Base-by-base conservation (phyloP, 2,113 vertebrate genomes). In the Sylvia atricapilla region DNA sequence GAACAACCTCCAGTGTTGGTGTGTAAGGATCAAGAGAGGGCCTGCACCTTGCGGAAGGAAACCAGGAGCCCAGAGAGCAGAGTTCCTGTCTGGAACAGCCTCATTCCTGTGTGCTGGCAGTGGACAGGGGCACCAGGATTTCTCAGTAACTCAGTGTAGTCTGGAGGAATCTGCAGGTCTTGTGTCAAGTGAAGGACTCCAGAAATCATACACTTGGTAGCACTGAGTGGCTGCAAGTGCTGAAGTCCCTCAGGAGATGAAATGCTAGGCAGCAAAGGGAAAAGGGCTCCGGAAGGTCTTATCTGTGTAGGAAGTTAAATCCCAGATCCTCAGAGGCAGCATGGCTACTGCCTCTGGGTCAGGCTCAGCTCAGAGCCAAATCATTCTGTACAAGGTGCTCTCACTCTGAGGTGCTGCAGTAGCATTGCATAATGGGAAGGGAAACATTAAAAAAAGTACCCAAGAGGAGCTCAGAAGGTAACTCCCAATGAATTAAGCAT, bases 31-130 rank as follows among this genome's bases (percentile, higher is more conserved):
- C 41, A 16, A 35, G 70, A 69, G 24, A 25, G 11, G 10, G 7
- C 17, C 67, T 83, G 68, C 20, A 16, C 39, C 25, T 13, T 49
- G 76, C 37, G 43, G 37, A 31, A 31, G 27, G 33, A 22, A 74
- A 25, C 13, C 9, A 2, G 58, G 31, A 49, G 14, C 28, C 24
- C n/a, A 22, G 22, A 37, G 13, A 87, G 28, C 23, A 25, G 75
- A n/a, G 19, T 21, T 80, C 12, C 24, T 46, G 9, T 69, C 63
- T 9, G 16, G 67, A 84, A 5, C 10, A 41, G 7, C 17, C 31
- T 79, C 0, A 0, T 35, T 76, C 15, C 11, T 74, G 55, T 37
- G 59, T 33, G 9, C 55, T 86, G 25, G 13, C 27, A 28, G 50
- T 35, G 62, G 39, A 22, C 6, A 14, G 39, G 75, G 24, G 24